phyloP scores from a whole-genome alignment of 2,113 vertebrate genomes.

The Prionailurus bengalensis region DNA sequence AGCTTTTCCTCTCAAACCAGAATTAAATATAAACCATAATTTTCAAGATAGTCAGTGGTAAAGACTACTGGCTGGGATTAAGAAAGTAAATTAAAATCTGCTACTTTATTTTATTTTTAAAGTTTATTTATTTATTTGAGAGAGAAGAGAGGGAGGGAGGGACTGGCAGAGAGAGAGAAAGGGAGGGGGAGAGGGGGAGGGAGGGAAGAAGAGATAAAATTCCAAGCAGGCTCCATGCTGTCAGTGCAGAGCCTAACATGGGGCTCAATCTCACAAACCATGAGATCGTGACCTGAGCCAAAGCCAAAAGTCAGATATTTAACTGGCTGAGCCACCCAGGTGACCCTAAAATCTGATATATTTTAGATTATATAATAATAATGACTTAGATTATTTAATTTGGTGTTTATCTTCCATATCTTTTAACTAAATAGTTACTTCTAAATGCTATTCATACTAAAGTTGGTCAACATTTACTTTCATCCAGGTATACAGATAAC shows the following conservation, averaged over 20 bases:
- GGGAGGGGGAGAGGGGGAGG: too few relatives aligned
- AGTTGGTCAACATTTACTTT: constrained; percentile 25
- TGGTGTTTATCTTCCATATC: neutral
- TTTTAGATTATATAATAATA: constrained; percentile 20
- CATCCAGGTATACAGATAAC: neutral
- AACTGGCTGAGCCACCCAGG: too few relatives aligned
- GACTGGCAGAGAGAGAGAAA: too few relatives aligned
- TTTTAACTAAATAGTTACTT: constrained; percentile 25
- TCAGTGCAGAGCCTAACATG: too few relatives aligned
- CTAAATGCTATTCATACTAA: constrained; percentile 11
- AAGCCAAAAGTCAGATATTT: too few relatives aligned
- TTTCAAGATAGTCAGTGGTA: constrained; percentile 43
- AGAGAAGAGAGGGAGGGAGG: too few relatives aligned
- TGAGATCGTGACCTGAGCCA: too few relatives aligned
- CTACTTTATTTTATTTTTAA: neutral
- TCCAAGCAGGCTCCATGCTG: too few relatives aligned
- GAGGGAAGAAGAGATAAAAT: too few relatives aligned
- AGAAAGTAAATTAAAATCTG: constrained; percentile 30
- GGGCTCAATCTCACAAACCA: too few relatives aligned
- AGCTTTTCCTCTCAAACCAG: constrained; percentile 29
- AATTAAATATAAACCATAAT: constrained; percentile 53
- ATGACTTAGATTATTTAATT: constrained; percentile 35
- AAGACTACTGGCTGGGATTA: neutral
- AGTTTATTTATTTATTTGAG: too few relatives aligned
- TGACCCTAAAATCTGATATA: too few relatives aligned